A percentile compares a stretch with the other conserved stretches of the same genome.
Conservation (phyloP, 2,888 invertebrate species). For the Nesidiocoris tenuis region DNA sequence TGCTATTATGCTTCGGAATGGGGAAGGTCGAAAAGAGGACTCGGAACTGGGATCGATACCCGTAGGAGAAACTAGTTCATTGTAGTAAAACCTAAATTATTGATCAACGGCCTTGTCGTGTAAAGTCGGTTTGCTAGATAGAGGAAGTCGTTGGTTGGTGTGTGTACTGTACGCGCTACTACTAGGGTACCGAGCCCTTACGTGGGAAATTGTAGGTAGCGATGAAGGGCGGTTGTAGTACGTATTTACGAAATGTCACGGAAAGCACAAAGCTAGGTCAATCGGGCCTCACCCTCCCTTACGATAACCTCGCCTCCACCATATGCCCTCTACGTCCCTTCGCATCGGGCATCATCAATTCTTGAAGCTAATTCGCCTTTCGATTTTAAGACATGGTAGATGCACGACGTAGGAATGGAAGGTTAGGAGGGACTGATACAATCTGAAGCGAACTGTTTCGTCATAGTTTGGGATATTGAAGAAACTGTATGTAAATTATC, state of each 20-base stretch:
- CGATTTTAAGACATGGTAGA: not conserved
- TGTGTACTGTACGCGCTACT: not conserved
- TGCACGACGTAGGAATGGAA: too few species aligned
- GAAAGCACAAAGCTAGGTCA: not conserved
- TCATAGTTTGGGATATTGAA: too few species aligned
- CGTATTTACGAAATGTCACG: not conserved
- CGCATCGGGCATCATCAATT: not conserved
- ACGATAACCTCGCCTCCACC: too few species aligned
- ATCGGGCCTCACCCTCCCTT: not conserved
- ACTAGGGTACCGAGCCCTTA: not conserved
- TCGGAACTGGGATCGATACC: not conserved
- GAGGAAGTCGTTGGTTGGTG: too few species aligned
- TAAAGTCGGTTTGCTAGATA: not conserved
- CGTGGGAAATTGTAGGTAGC: not conserved
- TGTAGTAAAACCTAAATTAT: slow-evolving; percentile 27
- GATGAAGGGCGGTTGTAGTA: not conserved
- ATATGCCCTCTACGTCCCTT: not conserved
- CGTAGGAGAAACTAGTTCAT: slow-evolving; percentile 13
- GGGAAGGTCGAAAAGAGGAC: not conserved
- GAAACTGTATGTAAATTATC: too few species aligned
- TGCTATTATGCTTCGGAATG: not conserved
- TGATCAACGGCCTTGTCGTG: slow-evolving; percentile 18
- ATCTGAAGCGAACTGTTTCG: too few species aligned
- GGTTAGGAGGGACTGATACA: too few species aligned
- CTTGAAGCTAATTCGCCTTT: not conserved